Conservation (phyloP, 2,113 vertebrate genomes). For the Taurulus bubalis region DNA sequence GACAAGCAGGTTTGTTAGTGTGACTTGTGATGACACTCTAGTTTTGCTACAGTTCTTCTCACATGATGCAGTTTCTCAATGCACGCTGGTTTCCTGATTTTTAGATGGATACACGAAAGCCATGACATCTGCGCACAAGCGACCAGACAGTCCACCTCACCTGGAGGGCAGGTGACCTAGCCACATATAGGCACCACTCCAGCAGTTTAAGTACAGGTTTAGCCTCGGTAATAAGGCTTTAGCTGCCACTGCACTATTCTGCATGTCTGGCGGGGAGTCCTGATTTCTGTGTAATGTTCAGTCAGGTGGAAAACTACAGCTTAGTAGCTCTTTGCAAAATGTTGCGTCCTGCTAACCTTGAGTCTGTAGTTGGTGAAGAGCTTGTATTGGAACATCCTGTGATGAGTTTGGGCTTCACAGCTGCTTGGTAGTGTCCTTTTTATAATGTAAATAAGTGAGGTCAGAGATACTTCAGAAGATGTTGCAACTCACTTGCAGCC, state of each 20-base stretch:
- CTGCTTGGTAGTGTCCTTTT: not conserved
- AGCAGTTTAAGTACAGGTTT: constrained; percentile 49
- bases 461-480: not conserved
- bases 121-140: not conserved
- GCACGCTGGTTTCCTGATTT: not conserved
- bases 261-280: not conserved
- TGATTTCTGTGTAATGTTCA: constrained; percentile 20
- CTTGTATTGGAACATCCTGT: not conserved
- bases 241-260: constrained; percentile 14
- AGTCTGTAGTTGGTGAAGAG: not conserved
- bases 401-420: not conserved
- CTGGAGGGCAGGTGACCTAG: constrained; percentile 39
- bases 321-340: not conserved
- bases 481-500: not conserved
- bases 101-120: not conserved
- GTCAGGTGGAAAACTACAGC: constrained; percentile 26
- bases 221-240: constrained; percentile 43
- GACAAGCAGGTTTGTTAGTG: not conserved
- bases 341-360: not conserved
- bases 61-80: constrained; percentile 27
- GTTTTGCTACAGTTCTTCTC: constrained; percentile 20
- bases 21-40: constrained; percentile 34
- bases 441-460: not conserved
- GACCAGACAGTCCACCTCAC: constrained; percentile 15
- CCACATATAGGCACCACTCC: constrained; percentile 31